phyloP scores from a whole-genome alignment of 2,888 invertebrate species.

The Catocala fraxini region DNA sequence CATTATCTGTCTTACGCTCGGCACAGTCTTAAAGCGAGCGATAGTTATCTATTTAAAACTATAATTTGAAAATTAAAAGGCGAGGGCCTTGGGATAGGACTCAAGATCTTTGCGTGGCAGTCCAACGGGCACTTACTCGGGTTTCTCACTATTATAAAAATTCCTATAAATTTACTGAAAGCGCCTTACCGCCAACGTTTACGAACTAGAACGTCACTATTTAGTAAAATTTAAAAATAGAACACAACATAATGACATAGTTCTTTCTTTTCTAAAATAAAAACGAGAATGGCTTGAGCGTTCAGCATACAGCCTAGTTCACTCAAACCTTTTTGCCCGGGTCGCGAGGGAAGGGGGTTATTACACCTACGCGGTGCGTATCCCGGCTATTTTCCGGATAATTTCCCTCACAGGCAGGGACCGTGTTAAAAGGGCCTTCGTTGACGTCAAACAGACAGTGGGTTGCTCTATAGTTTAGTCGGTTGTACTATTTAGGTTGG shows the following conservation, averaged over 20 bases:
- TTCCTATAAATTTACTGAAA: too few relatives aligned
- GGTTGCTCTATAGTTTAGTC: constrained; percentile 41
- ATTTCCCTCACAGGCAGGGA: constrained; percentile 76
- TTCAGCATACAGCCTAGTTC: constrained; percentile 15
- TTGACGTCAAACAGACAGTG: constrained; percentile 54
- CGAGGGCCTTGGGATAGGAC: too few relatives aligned
- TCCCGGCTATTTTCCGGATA: constrained; percentile 78
- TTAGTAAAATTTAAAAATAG: constrained; percentile 2
- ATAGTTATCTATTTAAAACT: too few relatives aligned
- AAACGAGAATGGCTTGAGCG: constrained; percentile 4
- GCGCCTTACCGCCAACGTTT: too few relatives aligned
- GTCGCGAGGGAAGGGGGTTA: constrained; percentile 54
- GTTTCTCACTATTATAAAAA: too few relatives aligned
- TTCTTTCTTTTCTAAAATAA: constrained; percentile 3
- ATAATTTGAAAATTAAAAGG: too few relatives aligned
- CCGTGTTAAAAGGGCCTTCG: constrained; percentile 67
- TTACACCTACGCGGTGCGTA: constrained; percentile 65
- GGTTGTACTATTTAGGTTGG: constrained; percentile 9
- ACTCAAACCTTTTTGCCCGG: constrained; percentile 24
- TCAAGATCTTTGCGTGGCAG: too few relatives aligned
- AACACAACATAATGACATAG: constrained; percentile 1
- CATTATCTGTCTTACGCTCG: too few relatives aligned
- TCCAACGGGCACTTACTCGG: too few relatives aligned
- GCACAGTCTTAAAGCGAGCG: too few relatives aligned
- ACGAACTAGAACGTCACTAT: too few relatives aligned